Percentiles rank a stretch among this genome's conserved stretches.
phyloP scores from a whole-genome alignment of 2,113 vertebrate genomes.

The Urocynchramus pylzowi region DNA sequence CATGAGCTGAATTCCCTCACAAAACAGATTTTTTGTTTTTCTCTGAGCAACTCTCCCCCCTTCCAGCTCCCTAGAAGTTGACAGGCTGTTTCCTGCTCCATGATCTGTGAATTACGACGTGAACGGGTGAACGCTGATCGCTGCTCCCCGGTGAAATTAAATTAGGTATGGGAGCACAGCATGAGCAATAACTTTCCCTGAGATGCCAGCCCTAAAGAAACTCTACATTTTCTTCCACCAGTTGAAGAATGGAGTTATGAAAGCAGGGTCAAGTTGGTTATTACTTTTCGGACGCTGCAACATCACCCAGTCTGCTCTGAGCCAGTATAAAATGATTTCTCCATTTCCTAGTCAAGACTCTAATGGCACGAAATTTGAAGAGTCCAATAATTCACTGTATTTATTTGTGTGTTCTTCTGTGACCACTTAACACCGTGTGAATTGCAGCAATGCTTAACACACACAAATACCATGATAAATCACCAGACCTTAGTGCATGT shows the following conservation, averaged over 20 bases:
- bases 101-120: conserved; percentile 27
- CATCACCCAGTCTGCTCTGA: background rate
- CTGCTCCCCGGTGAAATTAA: conserved; percentile 37
- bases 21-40: conserved; percentile 22
- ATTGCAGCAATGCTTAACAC: background rate
- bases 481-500: background rate
- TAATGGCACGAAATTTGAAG: background rate
- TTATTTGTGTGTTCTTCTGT: conserved; percentile 13
- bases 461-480: conserved; percentile 25
- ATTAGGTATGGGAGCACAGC: conserved; percentile 10
- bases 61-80: conserved; percentile 1
- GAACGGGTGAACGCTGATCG: background rate
- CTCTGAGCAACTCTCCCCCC: background rate
- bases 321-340: background rate
- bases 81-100: conserved; percentile 39
- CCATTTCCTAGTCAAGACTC: background rate
- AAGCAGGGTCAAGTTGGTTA: conserved; percentile 23
- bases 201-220: conserved; percentile 9
- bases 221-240: background rate
- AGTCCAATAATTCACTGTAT: background rate
- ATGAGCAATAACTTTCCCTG: background rate
- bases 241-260: conserved; percentile 25
- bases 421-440: conserved; percentile 30
- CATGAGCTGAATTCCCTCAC: background rate
- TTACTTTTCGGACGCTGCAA: background rate